Base-by-base conservation (phyloP, 2,113 vertebrate genomes). In the Entomyzon cyanotis region DNA sequence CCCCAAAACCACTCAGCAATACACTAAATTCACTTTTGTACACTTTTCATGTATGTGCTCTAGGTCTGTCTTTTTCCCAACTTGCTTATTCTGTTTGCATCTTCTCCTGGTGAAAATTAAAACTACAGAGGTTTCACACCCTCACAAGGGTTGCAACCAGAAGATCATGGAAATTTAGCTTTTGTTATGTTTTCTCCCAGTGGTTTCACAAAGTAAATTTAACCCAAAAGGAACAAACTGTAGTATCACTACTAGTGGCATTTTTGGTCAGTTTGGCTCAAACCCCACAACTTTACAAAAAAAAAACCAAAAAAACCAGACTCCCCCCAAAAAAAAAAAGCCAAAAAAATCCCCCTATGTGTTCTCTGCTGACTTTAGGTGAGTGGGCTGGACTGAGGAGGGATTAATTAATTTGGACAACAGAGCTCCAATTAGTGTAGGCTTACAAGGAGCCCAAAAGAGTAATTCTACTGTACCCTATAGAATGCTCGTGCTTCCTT, bases 1-100 rank as follows among this genome's bases (percentile, higher is more conserved):
- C 10, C 12, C 30, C 3, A 0, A 39, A 83, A 22, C 5, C 1
- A 0, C 27, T 60, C 11, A 35, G 23, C 55, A 25, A 2, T 77
- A 10, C 35, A 37, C 3, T 28, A 10, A 46, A 5, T 53, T 89
- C n/a, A 27, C 11, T 46, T 49, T 6, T 11, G 12, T 49, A 23
- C 14, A 1, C 11, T 79, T 79, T 50, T 63, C 16, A 4, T 25
- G 5, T 15, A 2, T 8, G 5, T 59, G 20, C 23, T 50, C 35
- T 59, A 27, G 22, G 47, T 50, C n/a, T 52, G 8, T 62, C 27
- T 63, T 53, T 15, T 37, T 35, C 50, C 19, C 15, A 58, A 25
- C 12, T 37, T 63, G 7, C 16, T 49, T 35, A 7, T 33, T 71
- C 25, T 71, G 7, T 35, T 39, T 79, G 25, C 17, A 44, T 28